Conservation (phyloP, 2,113 vertebrate genomes). For the Ariopsis seemanni region DNA sequence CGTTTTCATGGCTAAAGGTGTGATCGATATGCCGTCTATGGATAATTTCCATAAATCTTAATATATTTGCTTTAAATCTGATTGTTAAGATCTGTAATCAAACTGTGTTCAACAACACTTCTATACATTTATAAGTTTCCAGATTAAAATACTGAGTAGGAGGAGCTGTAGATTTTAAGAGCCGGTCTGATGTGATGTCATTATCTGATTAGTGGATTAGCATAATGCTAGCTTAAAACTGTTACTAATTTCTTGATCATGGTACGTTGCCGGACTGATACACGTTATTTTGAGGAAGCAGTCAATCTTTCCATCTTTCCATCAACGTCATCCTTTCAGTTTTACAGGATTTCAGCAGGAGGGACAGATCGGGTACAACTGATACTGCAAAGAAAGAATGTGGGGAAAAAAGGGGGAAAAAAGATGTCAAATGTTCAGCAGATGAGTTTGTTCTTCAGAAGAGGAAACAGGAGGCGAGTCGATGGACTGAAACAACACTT, state of each 20-base stretch:
- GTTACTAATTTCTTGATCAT: background rate
- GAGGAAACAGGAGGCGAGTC: constrained; percentile 20
- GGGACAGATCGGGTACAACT: background rate
- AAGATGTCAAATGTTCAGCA: background rate
- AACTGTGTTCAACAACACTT: too few species aligned
- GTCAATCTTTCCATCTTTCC: background rate
- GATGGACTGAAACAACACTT: background rate
- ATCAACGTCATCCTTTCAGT: background rate
- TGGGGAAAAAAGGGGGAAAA: background rate
- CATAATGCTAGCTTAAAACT: background rate
- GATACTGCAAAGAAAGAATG: background rate
- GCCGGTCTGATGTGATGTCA: background rate
- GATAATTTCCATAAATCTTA: too few species aligned
- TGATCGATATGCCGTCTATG: background rate
- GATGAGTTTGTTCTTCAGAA: background rate
- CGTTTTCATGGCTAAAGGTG: background rate
- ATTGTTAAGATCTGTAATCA: too few species aligned
- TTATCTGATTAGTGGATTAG: background rate
- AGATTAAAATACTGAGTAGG: background rate
- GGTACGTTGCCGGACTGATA: background rate
- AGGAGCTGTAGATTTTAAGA: background rate
- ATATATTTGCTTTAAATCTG: too few species aligned
- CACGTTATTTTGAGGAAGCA: background rate
- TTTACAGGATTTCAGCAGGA: background rate
- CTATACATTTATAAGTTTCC: background rate